Evolutionary conservation across 2,888 invertebrate genomes (phyloP), one percentile per base, ranked within the genome.

Genomic region (Latrodectus hesperus): DNA sequence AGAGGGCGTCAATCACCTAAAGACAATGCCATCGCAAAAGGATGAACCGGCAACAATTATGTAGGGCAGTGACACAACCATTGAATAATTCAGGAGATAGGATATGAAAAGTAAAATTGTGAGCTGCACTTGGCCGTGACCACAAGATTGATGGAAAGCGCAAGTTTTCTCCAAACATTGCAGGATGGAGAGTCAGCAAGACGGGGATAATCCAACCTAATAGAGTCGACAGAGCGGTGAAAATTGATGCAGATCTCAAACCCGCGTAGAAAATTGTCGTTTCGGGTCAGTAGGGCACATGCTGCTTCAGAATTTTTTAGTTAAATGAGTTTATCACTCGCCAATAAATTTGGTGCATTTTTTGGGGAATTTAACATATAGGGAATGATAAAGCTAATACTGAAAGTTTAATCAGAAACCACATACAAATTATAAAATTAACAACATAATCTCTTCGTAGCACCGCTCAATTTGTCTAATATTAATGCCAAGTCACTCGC

Each of bases 41-140:
- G 38, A 38, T 38, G 38, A n/a, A 80, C 72, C 52, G 14, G 73
- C 26, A 17, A 65, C 80, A 81, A 73, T 81, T 81, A 85, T 85
- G 71, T 85, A 64, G 85, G 85, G 74, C 85, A 85, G 51, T 85
- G 79, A 85, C 85, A 84, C 78, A 55, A 14, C 8, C 74, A 80
- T 1, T 80, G 71, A 79, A 85, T 85, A 75, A 85, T 85, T 85
- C 80, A 80, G 22, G 53, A 78, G 22, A 12, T 17, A 73, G 22
- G 17, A 51, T 49, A 85, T 51, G n/a, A 79, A 85, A 85, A 79
- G 64, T 67, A 79, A 85, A 70, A 77, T 38, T 65, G 77, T 17
- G 78, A 78, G 55, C n/a, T 53, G 53, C 71, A 68, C 70, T 76
- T 76, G 83, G 70, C 76, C 83, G 83, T 76, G 76, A 83, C 83